Percentiles rank a stretch among this genome's conserved stretches.
Conservation (phyloP, 2,797 vertebrate genomes). For the Pseudopleuronectes americanus region DNA sequence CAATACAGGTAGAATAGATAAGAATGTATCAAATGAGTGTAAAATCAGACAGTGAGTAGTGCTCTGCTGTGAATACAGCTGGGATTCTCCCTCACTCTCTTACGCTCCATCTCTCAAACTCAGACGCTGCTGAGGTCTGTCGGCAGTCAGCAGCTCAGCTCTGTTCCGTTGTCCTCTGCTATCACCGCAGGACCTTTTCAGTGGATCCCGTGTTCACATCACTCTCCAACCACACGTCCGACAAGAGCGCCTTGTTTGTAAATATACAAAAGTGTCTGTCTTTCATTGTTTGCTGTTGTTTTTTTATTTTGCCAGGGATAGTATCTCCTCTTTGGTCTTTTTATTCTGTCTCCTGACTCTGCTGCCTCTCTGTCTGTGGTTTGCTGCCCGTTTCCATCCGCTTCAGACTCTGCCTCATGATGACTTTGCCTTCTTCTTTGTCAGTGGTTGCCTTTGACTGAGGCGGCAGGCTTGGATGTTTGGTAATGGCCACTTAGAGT, state of each 20-base stretch:
- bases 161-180: constrained; percentile 57
- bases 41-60: constrained; percentile 26
- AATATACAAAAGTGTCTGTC: constrained; percentile 66
- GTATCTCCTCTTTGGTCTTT: constrained; percentile 50
- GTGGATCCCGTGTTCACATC: constrained; percentile 72
- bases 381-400: constrained; percentile 55
- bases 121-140: constrained; percentile 41
- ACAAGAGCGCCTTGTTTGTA: constrained; percentile 70
- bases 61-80: constrained; percentile 37
- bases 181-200: constrained; percentile 53
- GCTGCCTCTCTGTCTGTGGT: constrained; percentile 38
- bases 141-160: constrained; percentile 59
- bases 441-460: constrained; percentile 74
- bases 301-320: constrained; percentile 34
- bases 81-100: constrained; percentile 45
- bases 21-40: constrained; percentile 1
- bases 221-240: constrained; percentile 54
- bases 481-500: constrained; percentile 88
- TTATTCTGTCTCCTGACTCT: constrained; percentile 33
- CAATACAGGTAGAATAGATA: not conserved
- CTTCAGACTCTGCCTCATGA: constrained; percentile 66
- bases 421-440: constrained; percentile 76
- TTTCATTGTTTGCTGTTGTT: constrained; percentile 55
- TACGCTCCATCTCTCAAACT: constrained; percentile 44
- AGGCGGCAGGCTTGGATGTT: constrained; percentile 78